Conservation (phyloP, 2,888 invertebrate genomes). For the Drosophila infuscata region DNA sequence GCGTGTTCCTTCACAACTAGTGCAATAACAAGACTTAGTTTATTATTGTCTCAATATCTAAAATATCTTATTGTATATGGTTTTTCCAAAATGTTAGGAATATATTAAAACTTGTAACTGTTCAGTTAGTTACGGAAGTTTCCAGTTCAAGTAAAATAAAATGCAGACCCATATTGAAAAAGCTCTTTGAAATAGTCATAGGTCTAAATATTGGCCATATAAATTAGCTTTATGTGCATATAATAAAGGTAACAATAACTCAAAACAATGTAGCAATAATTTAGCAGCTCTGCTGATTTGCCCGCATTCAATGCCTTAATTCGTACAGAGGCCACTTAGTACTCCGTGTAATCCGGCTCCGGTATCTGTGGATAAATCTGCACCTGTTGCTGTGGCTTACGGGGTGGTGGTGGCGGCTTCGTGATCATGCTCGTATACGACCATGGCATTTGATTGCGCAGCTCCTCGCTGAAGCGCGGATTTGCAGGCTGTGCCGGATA, state of each 20-base stretch:
- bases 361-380: slow-evolving; percentile 88
- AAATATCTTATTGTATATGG: neutral
- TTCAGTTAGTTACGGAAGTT: neutral
- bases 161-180: neutral
- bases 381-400: slow-evolving; percentile 84
- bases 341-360: slow-evolving; percentile 87
- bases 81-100: neutral
- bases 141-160: slow-evolving; percentile 2
- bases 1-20: neutral
- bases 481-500: slow-evolving; percentile 62
- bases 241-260: slow-evolving; percentile 78
- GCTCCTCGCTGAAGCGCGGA: slow-evolving; percentile 84
- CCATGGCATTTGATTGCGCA: slow-evolving; percentile 88
- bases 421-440: slow-evolving; percentile 85
- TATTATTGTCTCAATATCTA: neutral
- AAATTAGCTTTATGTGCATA: slow-evolving; percentile 72
- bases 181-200: neutral
- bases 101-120: neutral
- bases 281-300: slow-evolving; percentile 37
- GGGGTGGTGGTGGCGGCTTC: slow-evolving; percentile 71
- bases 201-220: slow-evolving; percentile 54
- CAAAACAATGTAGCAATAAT: slow-evolving; percentile 48
- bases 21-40: neutral
- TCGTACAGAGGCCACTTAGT: slow-evolving; percentile 23
- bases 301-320: slow-evolving; percentile 34